These are phyloP conservation scores for Picathartes gymnocephalus DNA, from an alignment of 2,113 vertebrate genomes.

Conservation along the genomic window DNA sequence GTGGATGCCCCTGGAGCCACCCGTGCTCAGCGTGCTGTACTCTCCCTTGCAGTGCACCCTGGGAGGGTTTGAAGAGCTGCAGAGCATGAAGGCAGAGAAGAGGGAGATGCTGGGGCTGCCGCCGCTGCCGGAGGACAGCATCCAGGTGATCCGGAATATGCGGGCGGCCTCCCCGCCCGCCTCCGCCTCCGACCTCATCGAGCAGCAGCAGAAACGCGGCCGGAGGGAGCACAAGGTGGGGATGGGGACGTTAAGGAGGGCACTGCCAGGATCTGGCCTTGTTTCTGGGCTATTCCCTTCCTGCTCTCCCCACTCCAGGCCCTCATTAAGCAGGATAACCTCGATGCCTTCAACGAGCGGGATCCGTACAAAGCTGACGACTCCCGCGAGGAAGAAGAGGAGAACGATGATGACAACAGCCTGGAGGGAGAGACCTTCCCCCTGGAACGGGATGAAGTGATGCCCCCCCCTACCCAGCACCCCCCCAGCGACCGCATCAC, in stretches of 20 bases:
- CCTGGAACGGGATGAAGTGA: slow-evolving; percentile 92
- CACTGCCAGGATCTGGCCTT: neutral
- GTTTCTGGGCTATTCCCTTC: neutral
- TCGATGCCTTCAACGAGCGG: slow-evolving; percentile 97
- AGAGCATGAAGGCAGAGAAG: slow-evolving; percentile 86
- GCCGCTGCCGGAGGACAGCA: slow-evolving; percentile 92
- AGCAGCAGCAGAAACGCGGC: slow-evolving; percentile 95
- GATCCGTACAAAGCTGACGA: slow-evolving; percentile 96
- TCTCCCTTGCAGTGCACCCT: slow-evolving; percentile 83
- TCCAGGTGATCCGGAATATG: slow-evolving; percentile 94
- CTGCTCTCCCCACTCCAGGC: slow-evolving; percentile 62
- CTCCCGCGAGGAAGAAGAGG: slow-evolving; percentile 91
- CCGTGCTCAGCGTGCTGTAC: accelerated
- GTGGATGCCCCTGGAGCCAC: accelerated
- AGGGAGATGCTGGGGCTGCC: slow-evolving; percentile 84
- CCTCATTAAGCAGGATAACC: slow-evolving; percentile 95
- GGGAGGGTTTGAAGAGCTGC: slow-evolving; percentile 94
- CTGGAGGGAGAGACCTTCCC: slow-evolving; percentile 91
- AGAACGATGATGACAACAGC: slow-evolving; percentile 92
- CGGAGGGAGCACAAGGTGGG: slow-evolving; percentile 90
- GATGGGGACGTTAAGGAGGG: accelerated
- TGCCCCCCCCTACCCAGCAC: slow-evolving; percentile 88
- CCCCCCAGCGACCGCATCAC: slow-evolving; percentile 87
- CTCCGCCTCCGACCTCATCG: slow-evolving; percentile 94
- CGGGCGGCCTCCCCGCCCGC: slow-evolving; percentile 93